phyloP scores from a whole-genome alignment of 2,888 invertebrate genomes.

The Agrotis exclamationis region DNA sequence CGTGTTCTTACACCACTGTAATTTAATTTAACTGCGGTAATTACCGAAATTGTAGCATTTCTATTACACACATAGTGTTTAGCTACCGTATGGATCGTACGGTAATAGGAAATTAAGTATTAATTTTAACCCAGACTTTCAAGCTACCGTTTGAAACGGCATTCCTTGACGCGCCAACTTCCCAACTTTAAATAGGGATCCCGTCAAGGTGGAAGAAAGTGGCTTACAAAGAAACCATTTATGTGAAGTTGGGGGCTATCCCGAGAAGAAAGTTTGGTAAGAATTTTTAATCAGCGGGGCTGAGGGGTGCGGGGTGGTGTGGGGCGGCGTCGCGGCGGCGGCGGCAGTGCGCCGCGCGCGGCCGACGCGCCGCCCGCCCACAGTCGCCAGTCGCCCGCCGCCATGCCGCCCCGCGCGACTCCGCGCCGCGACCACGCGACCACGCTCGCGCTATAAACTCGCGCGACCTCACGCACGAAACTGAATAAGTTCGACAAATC shows the following conservation, averaged over 20 bases:
- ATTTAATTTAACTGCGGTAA: constrained; percentile 66
- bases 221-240: constrained; percentile 74
- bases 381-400: constrained; percentile 76
- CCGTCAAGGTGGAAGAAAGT: constrained; percentile 67
- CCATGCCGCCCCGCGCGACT: constrained; percentile 78
- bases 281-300: constrained; percentile 86
- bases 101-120: constrained; percentile 51
- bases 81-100: constrained; percentile 56
- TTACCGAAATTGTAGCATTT: constrained; percentile 66
- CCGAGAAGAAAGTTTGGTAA: constrained; percentile 82
- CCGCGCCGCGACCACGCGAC: constrained; percentile 72
- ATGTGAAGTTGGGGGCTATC: constrained; percentile 77
- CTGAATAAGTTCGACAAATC: constrained; percentile 91
- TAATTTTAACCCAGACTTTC: constrained; percentile 46
- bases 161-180: constrained; percentile 57
- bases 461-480: constrained; percentile 84
- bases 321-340: constrained; percentile 80
- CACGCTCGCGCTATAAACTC: constrained; percentile 79
- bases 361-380: constrained; percentile 89
- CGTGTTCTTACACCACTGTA: constrained; percentile 63
- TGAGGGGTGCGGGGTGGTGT: constrained; percentile 61
- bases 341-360: constrained; percentile 91
- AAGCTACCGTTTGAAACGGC: constrained; percentile 49
- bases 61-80: constrained; percentile 61
- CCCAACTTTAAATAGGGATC: constrained; percentile 61